These are phyloP conservation scores for Petrosia ficiformis DNA, from an alignment of 37 sponge, comb jelly and placozoan species.

Conservation along the genomic window DNA sequence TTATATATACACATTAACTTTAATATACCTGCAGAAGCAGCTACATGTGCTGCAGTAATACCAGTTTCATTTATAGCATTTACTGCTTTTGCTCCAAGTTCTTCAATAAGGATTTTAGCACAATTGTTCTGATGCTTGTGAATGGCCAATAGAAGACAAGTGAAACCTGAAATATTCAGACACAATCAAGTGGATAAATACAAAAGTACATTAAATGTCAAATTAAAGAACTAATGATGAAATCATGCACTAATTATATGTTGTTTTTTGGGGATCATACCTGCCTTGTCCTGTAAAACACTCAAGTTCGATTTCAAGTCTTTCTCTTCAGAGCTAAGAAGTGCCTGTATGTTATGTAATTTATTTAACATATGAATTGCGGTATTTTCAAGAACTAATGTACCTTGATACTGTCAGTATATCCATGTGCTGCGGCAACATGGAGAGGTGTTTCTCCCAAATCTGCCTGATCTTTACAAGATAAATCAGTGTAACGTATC, in stretches of 20 bases:
- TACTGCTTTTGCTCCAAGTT: constrained; percentile 53
- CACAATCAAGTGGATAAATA: too few species aligned
- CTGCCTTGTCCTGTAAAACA: neutral
- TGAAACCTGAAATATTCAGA: constrained; percentile 49
- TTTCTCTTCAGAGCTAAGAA: too few species aligned
- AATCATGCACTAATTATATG: neutral
- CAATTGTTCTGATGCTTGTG: constrained; percentile 45
- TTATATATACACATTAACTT: neutral
- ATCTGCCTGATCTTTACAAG: constrained; percentile 33
- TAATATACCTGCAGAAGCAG: constrained; percentile 63
- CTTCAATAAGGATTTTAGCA: constrained; percentile 55
- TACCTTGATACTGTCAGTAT: constrained; percentile 50
- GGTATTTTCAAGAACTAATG: neutral
- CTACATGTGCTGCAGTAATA: constrained; percentile 67
- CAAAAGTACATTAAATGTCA: too few species aligned
- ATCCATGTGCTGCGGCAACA: constrained; percentile 74
- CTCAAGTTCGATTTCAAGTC: too few species aligned
- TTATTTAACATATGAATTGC: too few species aligned
- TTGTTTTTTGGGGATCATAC: neutral
- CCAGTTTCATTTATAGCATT: constrained; percentile 56
- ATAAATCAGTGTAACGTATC: constrained; percentile 51
- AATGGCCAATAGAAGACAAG: constrained; percentile 66
- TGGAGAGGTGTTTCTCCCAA: constrained; percentile 75
- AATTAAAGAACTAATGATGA: too few species aligned
- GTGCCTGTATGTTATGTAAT: too few species aligned